A percentile compares a stretch with the other conserved stretches of the same genome.
phyloP scores from a whole-genome alignment of 2,888 invertebrate genomes.

The Pristionchus entomophagus region DNA sequence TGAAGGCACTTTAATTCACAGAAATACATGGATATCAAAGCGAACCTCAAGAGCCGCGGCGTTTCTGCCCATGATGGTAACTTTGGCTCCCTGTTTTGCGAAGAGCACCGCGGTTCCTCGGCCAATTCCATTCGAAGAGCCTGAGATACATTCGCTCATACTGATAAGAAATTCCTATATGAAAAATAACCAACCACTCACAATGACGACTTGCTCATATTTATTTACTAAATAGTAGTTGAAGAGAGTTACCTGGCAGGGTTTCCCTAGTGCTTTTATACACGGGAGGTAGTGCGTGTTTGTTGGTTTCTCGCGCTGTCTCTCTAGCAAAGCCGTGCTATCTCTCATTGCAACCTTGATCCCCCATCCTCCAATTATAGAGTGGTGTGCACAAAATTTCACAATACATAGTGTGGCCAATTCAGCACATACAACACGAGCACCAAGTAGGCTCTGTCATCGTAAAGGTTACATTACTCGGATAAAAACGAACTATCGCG shows the following conservation, averaged over 20 bases:
- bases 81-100: no score
- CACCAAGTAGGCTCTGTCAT: no score
- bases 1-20: background rate
- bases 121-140: background rate
- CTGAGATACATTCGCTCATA: background rate
- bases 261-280: background rate
- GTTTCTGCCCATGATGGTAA: background rate
- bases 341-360: no score
- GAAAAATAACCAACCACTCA: background rate
- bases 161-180: background rate
- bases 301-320: background rate
- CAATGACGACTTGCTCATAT: slow-evolving; percentile 6
- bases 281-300: background rate
- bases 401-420: no score
- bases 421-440: no score
- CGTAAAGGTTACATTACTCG: no score
- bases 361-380: no score
- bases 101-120: background rate
- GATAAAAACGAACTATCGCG: no score
- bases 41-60: background rate
- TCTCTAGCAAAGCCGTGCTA: background rate
- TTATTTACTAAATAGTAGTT: background rate
- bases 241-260: background rate
- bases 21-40: background rate
- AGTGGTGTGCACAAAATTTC: no score